Percentiles rank a stretch among this genome's conserved stretches.
Conservation (phyloP, 2,797 vertebrate species). For the Lophotriccus pileatus region DNA sequence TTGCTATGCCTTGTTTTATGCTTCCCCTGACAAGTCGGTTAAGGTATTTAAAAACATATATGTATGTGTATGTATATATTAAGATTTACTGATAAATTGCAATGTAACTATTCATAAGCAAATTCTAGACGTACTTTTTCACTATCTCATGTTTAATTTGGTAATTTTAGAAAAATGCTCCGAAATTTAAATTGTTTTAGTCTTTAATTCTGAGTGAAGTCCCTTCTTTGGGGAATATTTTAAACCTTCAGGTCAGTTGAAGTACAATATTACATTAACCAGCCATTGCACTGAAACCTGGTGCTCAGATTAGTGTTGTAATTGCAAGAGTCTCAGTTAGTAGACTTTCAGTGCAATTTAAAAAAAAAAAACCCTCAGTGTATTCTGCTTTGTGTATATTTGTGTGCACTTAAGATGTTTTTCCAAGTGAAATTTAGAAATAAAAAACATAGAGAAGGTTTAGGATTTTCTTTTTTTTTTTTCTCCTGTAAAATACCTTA, state of each 20-base stretch:
- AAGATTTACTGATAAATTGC: background rate
- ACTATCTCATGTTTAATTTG: background rate
- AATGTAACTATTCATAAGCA: background rate
- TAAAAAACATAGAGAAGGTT: background rate
- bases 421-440: background rate
- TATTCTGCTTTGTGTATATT: background rate
- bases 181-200: background rate
- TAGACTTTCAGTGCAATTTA: background rate
- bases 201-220: background rate
- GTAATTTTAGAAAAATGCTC: background rate
- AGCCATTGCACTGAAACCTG: background rate
- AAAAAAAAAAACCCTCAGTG: rapidly evolving
- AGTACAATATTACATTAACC: background rate
- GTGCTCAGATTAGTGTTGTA: background rate
- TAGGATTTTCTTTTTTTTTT: background rate
- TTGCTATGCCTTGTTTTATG: background rate
- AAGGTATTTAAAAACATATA: background rate
- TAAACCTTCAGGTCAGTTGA: background rate
- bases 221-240: background rate
- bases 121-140: background rate
- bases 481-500: background rate
- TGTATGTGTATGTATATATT: background rate
- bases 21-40: background rate
- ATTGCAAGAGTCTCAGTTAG: background rate
- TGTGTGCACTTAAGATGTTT: background rate